phyloP scores from a whole-genome alignment of 92 coral and sea anemone genomes.

The Meandrina meandrites region DNA sequence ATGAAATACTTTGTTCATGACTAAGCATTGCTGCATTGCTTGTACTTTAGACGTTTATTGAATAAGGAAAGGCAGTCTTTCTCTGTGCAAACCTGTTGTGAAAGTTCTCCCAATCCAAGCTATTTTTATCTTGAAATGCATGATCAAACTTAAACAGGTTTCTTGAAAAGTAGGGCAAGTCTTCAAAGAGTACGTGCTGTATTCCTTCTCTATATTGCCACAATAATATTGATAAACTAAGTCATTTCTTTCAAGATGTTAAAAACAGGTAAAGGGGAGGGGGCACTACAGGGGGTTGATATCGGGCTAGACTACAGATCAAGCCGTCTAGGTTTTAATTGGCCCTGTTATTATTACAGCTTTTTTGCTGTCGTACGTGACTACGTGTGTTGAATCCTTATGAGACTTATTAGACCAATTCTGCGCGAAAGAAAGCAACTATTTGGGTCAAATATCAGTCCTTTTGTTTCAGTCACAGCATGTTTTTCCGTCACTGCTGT shows the following conservation, averaged over 20 bases:
- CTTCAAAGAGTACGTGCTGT: background rate
- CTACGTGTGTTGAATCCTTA: background rate
- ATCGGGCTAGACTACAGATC: slow-evolving; percentile 3
- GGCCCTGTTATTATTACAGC: background rate
- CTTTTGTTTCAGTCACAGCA: slow-evolving; percentile 8
- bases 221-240: background rate
- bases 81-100: background rate
- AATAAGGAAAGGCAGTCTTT: background rate
- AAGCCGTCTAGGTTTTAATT: background rate
- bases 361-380: background rate
- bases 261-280: background rate
- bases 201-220: background rate
- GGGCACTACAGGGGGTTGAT: slow-evolving; percentile 10
- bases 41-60: background rate
- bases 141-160: background rate
- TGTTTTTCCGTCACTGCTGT: slow-evolving; percentile 6
- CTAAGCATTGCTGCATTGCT: background rate
- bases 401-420: background rate
- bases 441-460: background rate
- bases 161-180: background rate
- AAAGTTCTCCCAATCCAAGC: background rate
- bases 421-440: background rate
- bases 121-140: background rate
- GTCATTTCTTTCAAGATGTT: background rate
- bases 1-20: background rate